Conservation (phyloP, 2,797 vertebrate genomes). For the Microcaecilia unicolor region DNA sequence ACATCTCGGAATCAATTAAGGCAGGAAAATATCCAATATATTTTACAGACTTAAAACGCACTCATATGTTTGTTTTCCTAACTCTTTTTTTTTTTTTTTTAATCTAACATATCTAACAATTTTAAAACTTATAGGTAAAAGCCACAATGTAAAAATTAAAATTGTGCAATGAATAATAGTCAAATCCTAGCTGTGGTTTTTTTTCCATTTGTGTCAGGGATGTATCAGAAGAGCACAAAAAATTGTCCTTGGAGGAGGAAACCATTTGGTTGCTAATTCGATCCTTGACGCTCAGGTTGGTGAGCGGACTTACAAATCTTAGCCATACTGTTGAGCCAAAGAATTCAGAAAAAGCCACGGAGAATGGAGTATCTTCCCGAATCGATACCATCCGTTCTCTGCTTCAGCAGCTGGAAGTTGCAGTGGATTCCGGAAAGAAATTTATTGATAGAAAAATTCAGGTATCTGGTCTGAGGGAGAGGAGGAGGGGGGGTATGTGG, state of each 20-base stretch:
- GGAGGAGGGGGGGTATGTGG: too few relatives aligned
- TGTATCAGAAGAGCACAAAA: conserved; percentile 73
- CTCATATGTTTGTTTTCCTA: too few relatives aligned
- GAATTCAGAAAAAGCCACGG: conserved; percentile 72
- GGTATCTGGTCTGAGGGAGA: conserved; percentile 49
- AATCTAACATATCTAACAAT: too few relatives aligned
- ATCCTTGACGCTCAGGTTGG: conserved; percentile 78
- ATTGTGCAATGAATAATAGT: too few relatives aligned
- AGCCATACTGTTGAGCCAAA: conserved; percentile 61
- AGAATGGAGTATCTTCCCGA: conserved; percentile 81
- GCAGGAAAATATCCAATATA: too few relatives aligned
- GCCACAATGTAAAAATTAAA: too few relatives aligned
- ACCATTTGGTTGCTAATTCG: conserved; percentile 80
- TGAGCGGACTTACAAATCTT: conserved; percentile 64
- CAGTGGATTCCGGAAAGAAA: conserved; percentile 63
- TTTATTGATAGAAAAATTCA: conserved; percentile 65
- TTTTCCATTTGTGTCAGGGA: conserved; percentile 51
- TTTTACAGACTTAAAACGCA: too few relatives aligned
- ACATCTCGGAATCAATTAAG: too few relatives aligned
- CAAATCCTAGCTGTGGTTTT: too few relatives aligned
- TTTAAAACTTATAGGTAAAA: too few relatives aligned
- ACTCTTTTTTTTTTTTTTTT: too few relatives aligned
- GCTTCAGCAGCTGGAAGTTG: conserved; percentile 69
- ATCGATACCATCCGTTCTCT: conserved; percentile 58
- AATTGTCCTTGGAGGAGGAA: conserved; percentile 82